Base-by-base conservation (phyloP, 1,140 invertebrate species). In the Drosophila watanabei region DNA sequence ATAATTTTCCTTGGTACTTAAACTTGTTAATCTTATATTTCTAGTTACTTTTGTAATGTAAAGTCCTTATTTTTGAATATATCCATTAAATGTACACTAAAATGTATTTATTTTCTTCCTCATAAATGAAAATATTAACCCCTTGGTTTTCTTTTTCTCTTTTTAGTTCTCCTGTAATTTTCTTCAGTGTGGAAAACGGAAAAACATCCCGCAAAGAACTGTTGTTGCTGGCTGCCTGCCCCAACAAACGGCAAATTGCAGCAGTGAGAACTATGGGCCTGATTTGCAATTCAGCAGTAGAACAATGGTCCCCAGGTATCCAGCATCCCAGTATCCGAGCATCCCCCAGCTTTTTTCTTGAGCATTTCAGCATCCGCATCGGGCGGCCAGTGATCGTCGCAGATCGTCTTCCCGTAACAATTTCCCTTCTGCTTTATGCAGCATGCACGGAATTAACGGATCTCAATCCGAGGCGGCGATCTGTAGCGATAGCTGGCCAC, bases 211-310 rank as follows among this genome's bases (percentile, higher is more conserved):
- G 37, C 9, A 33, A 54, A 70, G 52, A 60, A 65, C 60, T 62
- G 78, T 43, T 41, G 64, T 57, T 73, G 58, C 80, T 76, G 85
- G 30, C 51, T 52, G 51, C 85, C 85, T 88, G 85, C 85, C 85
- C 85, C 85, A 89, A 89, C 85, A 89, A 88, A 89, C 85, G 85
- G 72, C 85, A 88, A 89, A 87, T 87, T 87, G 86, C 85, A 89
- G 79, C 80, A 76, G 61, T 58, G 75, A 77, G 70, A 88, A 88
- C 83, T 88, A 87, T 87, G 76, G 68, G 81, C 59, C 52, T 72
- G 69, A 89, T 89, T 89, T 89, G 85, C 85, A 89, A 89, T 89
- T 88, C 85, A 88, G 76, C 72, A 73, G 84, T 79, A 88, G 84
- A 84, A 84, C 84, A 89, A 89, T 69, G 63, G 72, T 69, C 37